Percentiles rank a stretch among this genome's conserved stretches.
phyloP scores from a whole-genome alignment of 2,113 vertebrate genomes.

The Mastomys natalensis region DNA sequence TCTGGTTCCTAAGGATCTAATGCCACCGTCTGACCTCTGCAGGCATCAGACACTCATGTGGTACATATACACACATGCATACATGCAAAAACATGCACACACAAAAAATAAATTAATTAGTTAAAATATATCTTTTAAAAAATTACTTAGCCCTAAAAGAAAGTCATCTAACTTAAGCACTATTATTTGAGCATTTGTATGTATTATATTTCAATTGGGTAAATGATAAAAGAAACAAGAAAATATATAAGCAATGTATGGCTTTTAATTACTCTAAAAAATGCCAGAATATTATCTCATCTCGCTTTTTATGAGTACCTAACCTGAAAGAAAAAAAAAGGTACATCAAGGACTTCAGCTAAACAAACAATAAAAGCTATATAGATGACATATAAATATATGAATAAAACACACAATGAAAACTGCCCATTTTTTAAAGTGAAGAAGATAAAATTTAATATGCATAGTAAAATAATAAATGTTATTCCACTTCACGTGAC shows the following conservation, averaged over 20 bases:
- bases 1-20: not conserved
- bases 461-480: conserved; percentile 77
- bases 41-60: not conserved
- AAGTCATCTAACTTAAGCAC: conserved; percentile 46
- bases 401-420: conserved; percentile 15
- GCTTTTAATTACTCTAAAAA: conserved; percentile 38
- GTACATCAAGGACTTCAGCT: conserved; percentile 55
- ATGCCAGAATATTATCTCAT: conserved; percentile 49
- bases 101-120: not conserved
- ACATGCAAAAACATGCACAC: not conserved
- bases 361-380: conserved; percentile 56
- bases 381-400: not conserved
- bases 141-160: conserved; percentile 36
- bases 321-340: conserved; percentile 54
- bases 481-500: conserved; percentile 63
- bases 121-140: not conserved
- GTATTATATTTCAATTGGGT: conserved; percentile 49
- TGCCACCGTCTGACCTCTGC: not conserved
- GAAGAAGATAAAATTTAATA: conserved; percentile 75
- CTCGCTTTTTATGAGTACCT: conserved; percentile 54
- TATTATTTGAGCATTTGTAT: conserved; percentile 28
- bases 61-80: not conserved
- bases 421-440: conserved; percentile 65
- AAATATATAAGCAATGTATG: conserved; percentile 38
- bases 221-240: conserved; percentile 64